Base-by-base conservation (phyloP, 1,140 invertebrate species). In the Cyclina sinensis region DNA sequence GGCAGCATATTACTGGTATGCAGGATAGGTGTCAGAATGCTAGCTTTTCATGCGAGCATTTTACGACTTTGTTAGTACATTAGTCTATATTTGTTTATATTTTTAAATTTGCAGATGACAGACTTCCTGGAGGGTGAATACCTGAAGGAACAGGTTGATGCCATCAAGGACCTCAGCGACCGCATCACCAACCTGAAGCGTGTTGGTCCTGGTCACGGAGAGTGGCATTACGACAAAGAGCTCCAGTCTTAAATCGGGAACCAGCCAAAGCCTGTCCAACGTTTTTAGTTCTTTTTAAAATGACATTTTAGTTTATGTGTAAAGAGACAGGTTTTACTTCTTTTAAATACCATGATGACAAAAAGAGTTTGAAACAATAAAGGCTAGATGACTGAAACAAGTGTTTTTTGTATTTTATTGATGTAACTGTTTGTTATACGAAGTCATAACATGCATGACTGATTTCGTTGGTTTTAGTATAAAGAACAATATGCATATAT, bases 171-270 rank as follows among this genome's bases (percentile, higher is more conserved):
- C 90, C 85, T 97, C n/a, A 96, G 95, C 14, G 96, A 96, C 89
- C 94, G 96, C 90, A 94, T 97, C 84, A 97, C 97, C 90, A 96
- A 97, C 85, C 94, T 97, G 92, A 96, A 97, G 86, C 96, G 97
- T 83, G 96, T 96, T 88, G 97, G 97, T 9, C 87, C 94, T 46
- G 97, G 97, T 48, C 94, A 97, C 30, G 97, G 97, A 83, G 97
- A 97, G 92, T 97, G 96, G 94, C 94, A 97, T 86, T 97, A 96
- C 90, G 96, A 97, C 95, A 96, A 97, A 91, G 95, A 96, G 79
- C 82, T 89, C 57, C 88, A 74, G 81, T 68, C 51, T 18, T 54
- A 62, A 62, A 62, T 24, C 24, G 1, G 3, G 7, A 4, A 27
- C 27, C 57, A 62, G 27, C 0, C 57, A 62, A 11, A n/a, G 27